These are phyloP conservation scores for Heteromyza rotundicornis DNA, from an alignment of 2,888 invertebrate species.

Conservation along the genomic window DNA sequence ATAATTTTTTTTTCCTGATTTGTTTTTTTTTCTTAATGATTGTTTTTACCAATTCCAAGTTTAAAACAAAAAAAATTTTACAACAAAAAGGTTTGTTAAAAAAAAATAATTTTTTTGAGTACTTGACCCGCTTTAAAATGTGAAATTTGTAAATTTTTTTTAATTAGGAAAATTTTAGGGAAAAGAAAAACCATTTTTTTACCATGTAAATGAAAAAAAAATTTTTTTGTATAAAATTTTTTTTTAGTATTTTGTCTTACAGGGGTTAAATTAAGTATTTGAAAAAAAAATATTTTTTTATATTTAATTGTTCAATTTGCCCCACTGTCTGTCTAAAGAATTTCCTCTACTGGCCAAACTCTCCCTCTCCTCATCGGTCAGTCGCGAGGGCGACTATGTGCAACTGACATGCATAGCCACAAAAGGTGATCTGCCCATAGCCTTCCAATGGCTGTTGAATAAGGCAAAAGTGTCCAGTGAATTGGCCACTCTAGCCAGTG, in stretches of 20 bases:
- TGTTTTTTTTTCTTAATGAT: background rate
- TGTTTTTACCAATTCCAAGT: constrained; percentile 1
- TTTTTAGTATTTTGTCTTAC: too few relatives aligned
- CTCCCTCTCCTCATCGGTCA: constrained; percentile 56
- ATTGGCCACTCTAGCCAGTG: constrained; percentile 51
- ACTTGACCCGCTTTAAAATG: too few relatives aligned
- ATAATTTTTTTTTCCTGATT: constrained; percentile 2
- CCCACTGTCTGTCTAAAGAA: constrained; percentile 45
- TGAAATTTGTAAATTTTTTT: too few relatives aligned
- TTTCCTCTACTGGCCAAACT: constrained; percentile 52
- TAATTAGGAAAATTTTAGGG: too few relatives aligned
- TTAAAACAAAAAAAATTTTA: constrained; percentile 21
- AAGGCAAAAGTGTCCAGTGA: constrained; percentile 37
- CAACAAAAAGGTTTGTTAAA: constrained; percentile 16
- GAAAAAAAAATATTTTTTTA: too few relatives aligned
- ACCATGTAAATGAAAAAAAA: too few relatives aligned
- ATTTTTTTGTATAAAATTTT: too few relatives aligned
- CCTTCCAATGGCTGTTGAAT: constrained; percentile 67
- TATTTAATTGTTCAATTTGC: too few relatives aligned
- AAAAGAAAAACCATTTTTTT: too few relatives aligned
- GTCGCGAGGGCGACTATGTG: constrained; percentile 71
- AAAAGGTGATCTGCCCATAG: constrained; percentile 73
- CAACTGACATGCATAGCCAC: constrained; percentile 85
- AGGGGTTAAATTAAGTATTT: too few relatives aligned
- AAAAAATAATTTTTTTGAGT: constrained; percentile 7